Percentiles rank a stretch among this genome's conserved stretches.
phyloP scores from a whole-genome alignment of 2,888 invertebrate genomes.

The Pandemis corylana region DNA sequence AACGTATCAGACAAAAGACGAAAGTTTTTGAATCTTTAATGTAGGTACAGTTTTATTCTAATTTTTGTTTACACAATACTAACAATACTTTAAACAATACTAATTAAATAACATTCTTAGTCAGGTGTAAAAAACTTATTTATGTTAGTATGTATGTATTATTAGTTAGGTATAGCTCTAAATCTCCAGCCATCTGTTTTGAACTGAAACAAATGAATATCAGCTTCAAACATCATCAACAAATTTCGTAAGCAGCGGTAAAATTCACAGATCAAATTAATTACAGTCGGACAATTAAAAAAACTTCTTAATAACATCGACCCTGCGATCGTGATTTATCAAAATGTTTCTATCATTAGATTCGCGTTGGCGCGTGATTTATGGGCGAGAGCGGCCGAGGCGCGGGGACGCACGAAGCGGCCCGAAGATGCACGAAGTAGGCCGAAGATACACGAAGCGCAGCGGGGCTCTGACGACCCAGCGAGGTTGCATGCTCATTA shows the following conservation, averaged over 20 bases:
- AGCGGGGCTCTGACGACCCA: neutral
- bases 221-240: neutral
- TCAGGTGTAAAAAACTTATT: no score
- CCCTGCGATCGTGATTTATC: constrained; percentile 52
- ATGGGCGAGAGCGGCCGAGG: constrained; percentile 51
- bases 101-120: no score
- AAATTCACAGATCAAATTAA: constrained; percentile 32
- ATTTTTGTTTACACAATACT: no score
- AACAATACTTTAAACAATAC: no score
- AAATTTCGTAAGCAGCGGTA: constrained; percentile 24
- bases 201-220: neutral
- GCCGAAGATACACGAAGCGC: constrained; percentile 3
- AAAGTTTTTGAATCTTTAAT: no score
- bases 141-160: no score
- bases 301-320: constrained; percentile 43
- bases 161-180: no score
- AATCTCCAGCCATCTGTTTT: neutral
- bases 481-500: neutral
- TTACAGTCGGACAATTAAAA: constrained; percentile 36
- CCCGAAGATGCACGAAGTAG: neutral
- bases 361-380: constrained; percentile 65
- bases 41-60: no score
- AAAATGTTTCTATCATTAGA: constrained; percentile 54
- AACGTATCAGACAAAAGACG: no score
- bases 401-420: constrained; percentile 59